Evolutionary conservation across 1,140 invertebrate genomes (phyloP), one percentile per base, ranked within the genome.

Genomic region (Temnothorax nylanderi): DNA sequence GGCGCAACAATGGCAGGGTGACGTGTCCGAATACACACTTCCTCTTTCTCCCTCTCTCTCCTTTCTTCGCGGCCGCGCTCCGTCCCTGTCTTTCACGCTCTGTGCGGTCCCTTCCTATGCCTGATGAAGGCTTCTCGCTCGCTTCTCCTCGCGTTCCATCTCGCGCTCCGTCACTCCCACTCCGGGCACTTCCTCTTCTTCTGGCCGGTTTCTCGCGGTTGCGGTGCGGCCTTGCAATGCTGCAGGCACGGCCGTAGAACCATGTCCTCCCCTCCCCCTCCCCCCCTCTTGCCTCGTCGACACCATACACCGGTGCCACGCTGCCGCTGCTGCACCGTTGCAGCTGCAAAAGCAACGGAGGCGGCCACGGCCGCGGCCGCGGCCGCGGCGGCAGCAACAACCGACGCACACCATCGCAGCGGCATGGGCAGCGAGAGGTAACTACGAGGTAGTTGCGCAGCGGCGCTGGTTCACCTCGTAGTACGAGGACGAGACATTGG

Each of bases 401-500:
- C 51, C 56, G 58, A 51, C 62, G 86, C 76, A 72, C 64, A 88
- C 81, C 44, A 86, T 69, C 54, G 87, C 77, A 87, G 58, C 41
- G 47, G 44, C 62, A 54, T 26, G 26, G 26, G 26, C 26, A 26
- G 26, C 26, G 77, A 84, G 67, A 78, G 49, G 78, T 62, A 86
- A 75, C 67, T 37, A 65, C 75, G 58, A 86, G 77, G 71, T 87
- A 87, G 90, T 87, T 72, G 84, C 89, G 86, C 81, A 86, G 85
- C 76, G 58, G 89, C 90, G 49, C 49, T 90, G 89, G 87, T 90
- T 91, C 85, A 90, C 89, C 90, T 88, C 91, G 85, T 91, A 92
- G 86, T 90, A 91, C 87, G 89, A 93, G 93, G 88, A 95, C 93
- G 93, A 95, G 94, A 95, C 94, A 94, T 95, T 95, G 94, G 94